Percentiles rank a stretch among this genome's conserved stretches.
These are phyloP conservation scores for Leptopilina myrica DNA, from an alignment of 2,888 invertebrate genomes.

Conservation along the genomic window DNA sequence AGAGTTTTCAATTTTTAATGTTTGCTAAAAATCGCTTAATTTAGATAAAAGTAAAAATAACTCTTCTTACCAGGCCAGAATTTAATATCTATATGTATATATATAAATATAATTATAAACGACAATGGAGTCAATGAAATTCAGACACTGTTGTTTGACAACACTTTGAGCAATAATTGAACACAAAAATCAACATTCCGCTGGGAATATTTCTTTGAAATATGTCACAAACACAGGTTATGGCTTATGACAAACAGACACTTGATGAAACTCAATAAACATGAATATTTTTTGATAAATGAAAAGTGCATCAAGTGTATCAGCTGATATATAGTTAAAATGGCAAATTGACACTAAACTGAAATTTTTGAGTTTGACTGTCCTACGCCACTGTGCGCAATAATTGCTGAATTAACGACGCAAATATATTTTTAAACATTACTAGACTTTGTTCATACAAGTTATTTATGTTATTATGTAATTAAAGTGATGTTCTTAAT, in stretches of 20 bases:
- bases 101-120: constrained; percentile 41
- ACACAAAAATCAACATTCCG: constrained; percentile 48
- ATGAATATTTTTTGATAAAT: constrained; percentile 13
- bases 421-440: not conserved
- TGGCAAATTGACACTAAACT: not conserved
- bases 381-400: constrained; percentile 56
- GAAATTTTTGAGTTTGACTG: not conserved
- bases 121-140: constrained; percentile 47
- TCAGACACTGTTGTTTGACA: constrained; percentile 28
- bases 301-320: not conserved
- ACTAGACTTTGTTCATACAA: not conserved
- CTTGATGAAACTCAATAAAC: not conserved
- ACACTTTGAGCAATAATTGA: constrained; percentile 16
- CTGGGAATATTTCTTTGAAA: not conserved
- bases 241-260: constrained; percentile 1
- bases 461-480: not conserved
- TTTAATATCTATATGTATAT: constrained; percentile 37
- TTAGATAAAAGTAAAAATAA: constrained; percentile 45
- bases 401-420: not conserved
- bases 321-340: constrained; percentile 14
- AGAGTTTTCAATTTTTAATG: not conserved
- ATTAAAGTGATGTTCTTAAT: too few species aligned
- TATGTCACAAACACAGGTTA: not conserved
- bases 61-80: constrained; percentile 47
- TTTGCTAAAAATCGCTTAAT: not conserved